Conservation (phyloP, 1,140 invertebrate genomes). For the Tetragonula clypearis region DNA sequence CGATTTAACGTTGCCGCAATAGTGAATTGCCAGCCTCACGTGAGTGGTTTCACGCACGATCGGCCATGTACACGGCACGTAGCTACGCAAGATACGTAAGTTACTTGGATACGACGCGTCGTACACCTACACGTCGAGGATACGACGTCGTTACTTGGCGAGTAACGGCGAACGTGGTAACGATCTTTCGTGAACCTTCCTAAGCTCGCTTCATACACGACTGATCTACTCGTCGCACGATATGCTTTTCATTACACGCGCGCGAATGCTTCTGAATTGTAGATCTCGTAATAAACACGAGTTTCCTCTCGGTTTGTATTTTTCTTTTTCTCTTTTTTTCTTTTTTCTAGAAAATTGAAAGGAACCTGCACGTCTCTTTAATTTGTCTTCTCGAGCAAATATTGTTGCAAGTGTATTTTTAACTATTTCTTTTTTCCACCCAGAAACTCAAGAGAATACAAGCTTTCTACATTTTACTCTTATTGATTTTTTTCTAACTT, state of each 20-base stretch:
- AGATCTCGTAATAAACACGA: too few relatives aligned
- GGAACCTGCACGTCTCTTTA: too few relatives aligned
- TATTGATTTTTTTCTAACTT: too few relatives aligned
- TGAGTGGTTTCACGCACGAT: conserved; percentile 40
- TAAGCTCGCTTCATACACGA: background rate
- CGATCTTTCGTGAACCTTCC: conserved; percentile 19
- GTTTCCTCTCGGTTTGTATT: too few relatives aligned
- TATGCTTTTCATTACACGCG: background rate
- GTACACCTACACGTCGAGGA: conserved; percentile 18
- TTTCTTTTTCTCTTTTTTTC: too few relatives aligned
- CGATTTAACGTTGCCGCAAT: conserved; percentile 43
- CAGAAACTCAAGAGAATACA: too few relatives aligned
- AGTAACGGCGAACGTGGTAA: conserved; percentile 13
- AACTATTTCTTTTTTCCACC: too few relatives aligned
- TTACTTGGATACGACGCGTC: background rate
- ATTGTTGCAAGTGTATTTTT: too few relatives aligned
- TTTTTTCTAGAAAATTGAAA: too few relatives aligned
- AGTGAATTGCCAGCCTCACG: conserved; percentile 30
- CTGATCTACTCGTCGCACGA: background rate
- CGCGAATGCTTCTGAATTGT: background rate
- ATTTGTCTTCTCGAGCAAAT: too few relatives aligned
- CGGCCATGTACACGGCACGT: conserved; percentile 11
- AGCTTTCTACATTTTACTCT: too few relatives aligned
- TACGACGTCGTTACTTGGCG: conserved; percentile 44
- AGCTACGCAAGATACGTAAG: background rate